Conservation (phyloP, 2,797 vertebrate genomes). For the Acanthornis magna region DNA sequence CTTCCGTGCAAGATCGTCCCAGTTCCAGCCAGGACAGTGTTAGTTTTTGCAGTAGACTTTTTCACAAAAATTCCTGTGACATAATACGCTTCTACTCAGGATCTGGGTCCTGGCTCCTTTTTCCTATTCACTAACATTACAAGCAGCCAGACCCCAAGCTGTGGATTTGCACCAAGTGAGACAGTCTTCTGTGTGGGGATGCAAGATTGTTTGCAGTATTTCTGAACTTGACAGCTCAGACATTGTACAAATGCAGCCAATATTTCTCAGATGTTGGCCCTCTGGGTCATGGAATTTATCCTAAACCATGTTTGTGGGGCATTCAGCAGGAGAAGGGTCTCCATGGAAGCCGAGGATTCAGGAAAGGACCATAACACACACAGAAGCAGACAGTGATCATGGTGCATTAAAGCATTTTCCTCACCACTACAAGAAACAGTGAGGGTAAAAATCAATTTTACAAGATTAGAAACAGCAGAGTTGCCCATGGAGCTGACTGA, state of each 20-base stretch:
- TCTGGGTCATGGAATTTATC: not conserved
- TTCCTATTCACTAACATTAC: fast-evolving
- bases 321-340: not conserved
- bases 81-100: not conserved
- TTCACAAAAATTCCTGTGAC: not conserved
- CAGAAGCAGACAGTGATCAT: not conserved
- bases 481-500: not conserved
- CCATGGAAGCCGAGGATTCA: not conserved
- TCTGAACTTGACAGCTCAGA: not conserved
- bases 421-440: not conserved
- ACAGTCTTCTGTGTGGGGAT: not conserved
- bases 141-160: not conserved
- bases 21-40: not conserved
- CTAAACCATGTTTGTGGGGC: not conserved
- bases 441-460: not conserved
- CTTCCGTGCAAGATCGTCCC: not conserved
- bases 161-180: not conserved
- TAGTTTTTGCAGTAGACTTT: not conserved
- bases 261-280: not conserved
- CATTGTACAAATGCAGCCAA: not conserved
- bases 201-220: not conserved
- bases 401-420: not conserved
- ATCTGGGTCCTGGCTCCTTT: not conserved
- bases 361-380: not conserved
- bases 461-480: not conserved